phyloP scores from a whole-genome alignment of 2,113 vertebrate genomes.

The Cephalopterus ornatus region DNA sequence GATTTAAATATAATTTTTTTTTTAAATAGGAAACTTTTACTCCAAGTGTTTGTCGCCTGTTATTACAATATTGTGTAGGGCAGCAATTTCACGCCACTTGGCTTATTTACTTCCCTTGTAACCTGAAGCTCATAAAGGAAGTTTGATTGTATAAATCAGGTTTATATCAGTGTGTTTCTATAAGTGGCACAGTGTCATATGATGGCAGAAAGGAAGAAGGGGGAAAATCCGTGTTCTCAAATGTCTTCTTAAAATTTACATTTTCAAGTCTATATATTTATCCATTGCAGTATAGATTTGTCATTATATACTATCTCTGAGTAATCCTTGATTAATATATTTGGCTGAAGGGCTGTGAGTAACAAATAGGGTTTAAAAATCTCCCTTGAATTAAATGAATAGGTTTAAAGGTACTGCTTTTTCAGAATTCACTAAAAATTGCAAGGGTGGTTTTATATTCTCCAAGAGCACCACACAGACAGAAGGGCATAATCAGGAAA shows the following conservation, averaged over 20 bases:
- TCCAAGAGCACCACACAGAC: not conserved
- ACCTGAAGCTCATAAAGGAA: not conserved
- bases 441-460: not conserved
- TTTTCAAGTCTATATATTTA: not conserved
- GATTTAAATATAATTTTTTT: not conserved
- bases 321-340: not conserved
- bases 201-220: not conserved
- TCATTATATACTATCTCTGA: not conserved
- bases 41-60: not conserved
- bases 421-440: not conserved
- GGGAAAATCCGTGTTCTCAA: not conserved
- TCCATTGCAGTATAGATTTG: not conserved
- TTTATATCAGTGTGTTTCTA: not conserved
- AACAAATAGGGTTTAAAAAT: not conserved
- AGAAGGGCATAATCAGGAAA: not conserved
- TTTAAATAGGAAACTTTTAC: not conserved
- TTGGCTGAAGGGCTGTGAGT: not conserved
- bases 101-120: not conserved
- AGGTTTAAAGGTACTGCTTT: not conserved
- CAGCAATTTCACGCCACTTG: not conserved
- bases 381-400: not conserved
- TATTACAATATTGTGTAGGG: not conserved
- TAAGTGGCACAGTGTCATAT: not conserved
- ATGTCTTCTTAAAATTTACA: not conserved
- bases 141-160: not conserved